Evolutionary conservation across 2,113 vertebrate genomes (phyloP).

Genomic region (Menura novaehollandiae): DNA sequence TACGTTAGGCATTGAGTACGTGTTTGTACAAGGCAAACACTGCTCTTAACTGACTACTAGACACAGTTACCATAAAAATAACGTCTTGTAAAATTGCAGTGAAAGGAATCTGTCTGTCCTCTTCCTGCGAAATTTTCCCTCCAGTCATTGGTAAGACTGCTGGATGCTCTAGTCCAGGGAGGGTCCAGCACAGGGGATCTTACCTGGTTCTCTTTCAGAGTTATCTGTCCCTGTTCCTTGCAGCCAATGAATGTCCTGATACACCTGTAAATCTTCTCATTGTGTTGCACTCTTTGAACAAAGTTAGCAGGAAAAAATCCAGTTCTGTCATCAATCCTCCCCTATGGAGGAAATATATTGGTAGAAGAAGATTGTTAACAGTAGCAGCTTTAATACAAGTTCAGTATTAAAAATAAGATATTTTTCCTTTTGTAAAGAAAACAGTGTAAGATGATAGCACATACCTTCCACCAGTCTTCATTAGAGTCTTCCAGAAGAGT

Average conservation of each 20-base stretch:
- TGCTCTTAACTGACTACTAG: neutral
- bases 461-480: conserved; percentile 98
- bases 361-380: neutral
- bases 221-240: conserved; percentile 95
- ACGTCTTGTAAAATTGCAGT: neutral
- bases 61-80: neutral
- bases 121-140: neutral
- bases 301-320: conserved; percentile 95
- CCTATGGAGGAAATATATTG: conserved; percentile 70
- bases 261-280: conserved; percentile 89
- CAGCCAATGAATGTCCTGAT: conserved; percentile 89
- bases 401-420: neutral
- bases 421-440: neutral
- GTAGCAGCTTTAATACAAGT: neutral
- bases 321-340: conserved; percentile 88
- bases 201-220: conserved; percentile 95
- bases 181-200: neutral
- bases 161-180: neutral
- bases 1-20: neutral
- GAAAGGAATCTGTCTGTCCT: neutral
- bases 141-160: neutral
- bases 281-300: conserved; percentile 83
- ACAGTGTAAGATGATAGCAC: neutral
- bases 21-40: neutral
- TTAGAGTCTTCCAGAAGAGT: conserved; percentile 90